phyloP scores from a whole-genome alignment of 2,113 vertebrate genomes.

The Muntiacus reevesi region DNA sequence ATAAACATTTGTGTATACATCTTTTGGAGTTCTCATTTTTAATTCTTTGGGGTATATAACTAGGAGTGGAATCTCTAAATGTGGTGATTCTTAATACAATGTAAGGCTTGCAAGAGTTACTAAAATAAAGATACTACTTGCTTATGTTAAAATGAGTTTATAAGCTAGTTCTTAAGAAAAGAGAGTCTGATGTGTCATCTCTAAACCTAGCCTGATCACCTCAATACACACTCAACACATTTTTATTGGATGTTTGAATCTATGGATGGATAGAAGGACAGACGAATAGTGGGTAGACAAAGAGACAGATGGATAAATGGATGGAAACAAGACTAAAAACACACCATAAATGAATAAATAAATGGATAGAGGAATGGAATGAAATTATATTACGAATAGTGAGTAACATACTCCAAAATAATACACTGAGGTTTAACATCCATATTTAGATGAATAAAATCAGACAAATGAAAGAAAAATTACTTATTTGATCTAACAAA shows the following conservation, averaged over 20 bases:
- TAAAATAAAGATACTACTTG: not conserved
- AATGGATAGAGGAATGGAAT: not conserved
- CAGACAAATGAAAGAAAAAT: not conserved
- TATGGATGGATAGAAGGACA: too few species aligned
- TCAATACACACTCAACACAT: not conserved
- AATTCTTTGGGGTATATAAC: not conserved
- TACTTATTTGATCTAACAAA: not conserved
- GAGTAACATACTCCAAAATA: not conserved
- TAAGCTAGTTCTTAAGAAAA: not conserved
- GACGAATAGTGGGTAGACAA: not conserved
- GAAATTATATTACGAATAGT: not conserved
- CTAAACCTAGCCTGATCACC: not conserved
- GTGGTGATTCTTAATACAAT: not conserved
- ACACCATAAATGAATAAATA: not conserved
- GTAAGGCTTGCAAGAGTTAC: not conserved
- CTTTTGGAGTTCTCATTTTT: not conserved
- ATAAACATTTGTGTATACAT: not conserved
- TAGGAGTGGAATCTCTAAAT: not conserved
- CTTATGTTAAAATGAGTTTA: not conserved
- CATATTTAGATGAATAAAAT: constrained; percentile 33
- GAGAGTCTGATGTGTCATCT: not conserved
- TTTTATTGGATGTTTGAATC: not conserved
- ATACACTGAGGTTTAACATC: not conserved
- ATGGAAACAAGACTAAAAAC: not conserved
- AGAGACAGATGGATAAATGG: not conserved